phyloP scores from a whole-genome alignment of 2,113 vertebrate species.

The Hemiprocne comata region DNA sequence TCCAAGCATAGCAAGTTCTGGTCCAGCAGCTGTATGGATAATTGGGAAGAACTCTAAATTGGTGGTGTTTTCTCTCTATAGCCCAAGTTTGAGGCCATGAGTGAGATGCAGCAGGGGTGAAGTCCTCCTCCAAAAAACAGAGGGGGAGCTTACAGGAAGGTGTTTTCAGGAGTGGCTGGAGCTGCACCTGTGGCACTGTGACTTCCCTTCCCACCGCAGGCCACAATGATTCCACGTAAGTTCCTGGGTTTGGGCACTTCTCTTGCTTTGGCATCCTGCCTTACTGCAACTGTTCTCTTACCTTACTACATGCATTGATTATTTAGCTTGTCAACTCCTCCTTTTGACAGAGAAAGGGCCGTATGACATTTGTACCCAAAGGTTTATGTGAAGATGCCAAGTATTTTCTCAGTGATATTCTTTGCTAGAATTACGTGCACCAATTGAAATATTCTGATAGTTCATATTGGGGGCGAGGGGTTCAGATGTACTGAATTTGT shows the following conservation, averaged over 20 bases:
- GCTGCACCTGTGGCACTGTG: rapidly evolving
- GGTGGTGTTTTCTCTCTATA: neutral
- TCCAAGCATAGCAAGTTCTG: neutral
- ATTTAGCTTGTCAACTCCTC: neutral
- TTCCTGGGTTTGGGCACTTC: neutral
- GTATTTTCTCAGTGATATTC: neutral
- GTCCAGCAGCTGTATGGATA: neutral
- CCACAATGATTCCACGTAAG: rapidly evolving
- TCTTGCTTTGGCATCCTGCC: neutral
- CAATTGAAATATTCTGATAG: neutral
- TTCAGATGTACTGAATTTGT: neutral
- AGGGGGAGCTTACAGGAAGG: too few relatives aligned
- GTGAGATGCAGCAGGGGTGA: neutral
- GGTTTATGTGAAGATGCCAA: neutral
- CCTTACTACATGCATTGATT: neutral
- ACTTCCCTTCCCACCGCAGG: rapidly evolving
- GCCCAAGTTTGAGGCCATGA: neutral
- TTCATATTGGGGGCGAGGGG: neutral
- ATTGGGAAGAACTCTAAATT: neutral
- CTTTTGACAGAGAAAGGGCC: neutral
- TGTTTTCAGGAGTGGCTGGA: neutral
- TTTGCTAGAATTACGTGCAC: neutral
- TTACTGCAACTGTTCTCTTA: neutral
- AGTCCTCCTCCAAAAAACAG: neutral
- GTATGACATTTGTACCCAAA: neutral